phyloP scores from a whole-genome alignment of 1,140 invertebrate species.

The Drosophila neocordata region DNA sequence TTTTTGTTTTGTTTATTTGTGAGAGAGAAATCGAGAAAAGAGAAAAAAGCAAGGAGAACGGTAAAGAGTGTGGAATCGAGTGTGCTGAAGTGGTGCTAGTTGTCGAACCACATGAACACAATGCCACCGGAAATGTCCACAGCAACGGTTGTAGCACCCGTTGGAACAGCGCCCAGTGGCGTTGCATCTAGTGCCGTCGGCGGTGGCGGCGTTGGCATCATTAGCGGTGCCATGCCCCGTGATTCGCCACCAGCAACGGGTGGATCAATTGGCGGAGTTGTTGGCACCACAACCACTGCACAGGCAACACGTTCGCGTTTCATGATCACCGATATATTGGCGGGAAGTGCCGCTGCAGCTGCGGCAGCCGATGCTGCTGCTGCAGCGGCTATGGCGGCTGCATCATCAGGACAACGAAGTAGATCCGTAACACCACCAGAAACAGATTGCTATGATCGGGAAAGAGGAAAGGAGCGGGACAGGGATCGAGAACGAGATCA shows the following conservation, averaged over 20 bases:
- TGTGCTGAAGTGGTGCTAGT: slow-evolving; percentile 11
- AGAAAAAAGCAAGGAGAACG: slow-evolving; percentile 3
- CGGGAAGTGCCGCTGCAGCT: slow-evolving; percentile 83
- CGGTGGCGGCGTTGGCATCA: background rate
- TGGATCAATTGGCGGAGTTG: slow-evolving; percentile 61
- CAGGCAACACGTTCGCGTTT: slow-evolving; percentile 88
- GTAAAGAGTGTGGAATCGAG: slow-evolving; percentile 11
- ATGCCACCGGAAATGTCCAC: slow-evolving; percentile 82
- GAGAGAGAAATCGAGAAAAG: background rate
- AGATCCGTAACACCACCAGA: slow-evolving; percentile 35
- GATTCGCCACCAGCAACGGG: slow-evolving; percentile 56
- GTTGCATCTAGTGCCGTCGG: slow-evolving; percentile 66
- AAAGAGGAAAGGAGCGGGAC: slow-evolving; percentile 14
- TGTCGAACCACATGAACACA: slow-evolving; percentile 73
- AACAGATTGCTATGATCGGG: slow-evolving; percentile 39
- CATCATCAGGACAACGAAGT: slow-evolving; percentile 37
- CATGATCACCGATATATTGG: slow-evolving; percentile 91
- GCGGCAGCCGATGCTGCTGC: slow-evolving; percentile 65
- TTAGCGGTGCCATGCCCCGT: slow-evolving; percentile 80
- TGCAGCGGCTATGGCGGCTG: slow-evolving; percentile 56
- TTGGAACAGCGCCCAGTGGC: slow-evolving; percentile 71
- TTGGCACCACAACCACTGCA: slow-evolving; percentile 81
- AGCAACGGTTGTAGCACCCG: slow-evolving; percentile 65
- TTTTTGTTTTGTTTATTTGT: slow-evolving; percentile 8
- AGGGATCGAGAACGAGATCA: slow-evolving; percentile 51